Percentiles rank a stretch among this genome's conserved stretches.
Conservation (phyloP, 2,888 invertebrate genomes). For the Hirtodrosophila duncani region DNA sequence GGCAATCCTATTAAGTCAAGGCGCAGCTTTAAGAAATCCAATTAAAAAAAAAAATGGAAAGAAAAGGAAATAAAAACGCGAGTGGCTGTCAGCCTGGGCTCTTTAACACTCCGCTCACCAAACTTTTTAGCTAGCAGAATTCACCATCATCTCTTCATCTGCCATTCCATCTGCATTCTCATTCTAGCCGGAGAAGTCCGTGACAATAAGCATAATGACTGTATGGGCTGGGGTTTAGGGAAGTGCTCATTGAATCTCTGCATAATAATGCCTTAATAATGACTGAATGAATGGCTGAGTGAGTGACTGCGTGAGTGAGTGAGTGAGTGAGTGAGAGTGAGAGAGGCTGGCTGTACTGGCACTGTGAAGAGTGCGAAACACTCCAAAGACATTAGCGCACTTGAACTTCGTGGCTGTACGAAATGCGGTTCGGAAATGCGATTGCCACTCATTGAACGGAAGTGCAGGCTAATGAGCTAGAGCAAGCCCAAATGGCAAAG, state of each 20-base stretch:
- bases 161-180: no score
- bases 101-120: no score
- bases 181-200: conserved; percentile 4
- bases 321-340: conserved; percentile 10
- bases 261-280: conserved; percentile 58
- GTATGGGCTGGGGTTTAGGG: conserved; percentile 15
- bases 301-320: conserved; percentile 20
- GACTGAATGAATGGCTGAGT: conserved; percentile 31
- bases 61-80: conserved; percentile 5
- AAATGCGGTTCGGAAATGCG: conserved; percentile 56
- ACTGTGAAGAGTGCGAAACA: conserved; percentile 66
- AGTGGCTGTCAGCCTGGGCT: conserved; percentile 18
- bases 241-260: conserved; percentile 48
- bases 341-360: conserved; percentile 4
- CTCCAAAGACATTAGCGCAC: conserved; percentile 76
- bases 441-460: conserved; percentile 61
- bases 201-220: conserved; percentile 49
- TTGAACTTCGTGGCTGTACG: conserved; percentile 40
- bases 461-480: conserved; percentile 61
- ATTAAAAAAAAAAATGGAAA: conserved; percentile 38
- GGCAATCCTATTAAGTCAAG: conserved; percentile 63
- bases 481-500: no score
- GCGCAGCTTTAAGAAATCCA: conserved; percentile 68
- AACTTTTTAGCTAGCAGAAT: no score
- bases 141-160: no score